A percentile compares a stretch with the other conserved stretches of the same genome.
These are phyloP conservation scores for Jordanella pulchra DNA, from an alignment of 2,797 vertebrate species.

Conservation along the genomic window DNA sequence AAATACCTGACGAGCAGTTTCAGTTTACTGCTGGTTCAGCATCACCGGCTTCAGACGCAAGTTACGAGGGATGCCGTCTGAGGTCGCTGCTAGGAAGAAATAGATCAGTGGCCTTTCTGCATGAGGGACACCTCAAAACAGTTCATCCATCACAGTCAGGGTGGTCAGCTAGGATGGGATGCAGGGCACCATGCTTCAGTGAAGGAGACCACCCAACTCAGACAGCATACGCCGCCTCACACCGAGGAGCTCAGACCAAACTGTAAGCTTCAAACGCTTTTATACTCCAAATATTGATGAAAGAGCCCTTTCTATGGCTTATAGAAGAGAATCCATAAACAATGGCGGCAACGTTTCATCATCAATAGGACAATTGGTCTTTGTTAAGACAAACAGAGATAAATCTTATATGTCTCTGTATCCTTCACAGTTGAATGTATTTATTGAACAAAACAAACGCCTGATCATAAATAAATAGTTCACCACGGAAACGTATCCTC, in stretches of 20 bases:
- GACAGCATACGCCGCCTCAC: slow-evolving; percentile 54
- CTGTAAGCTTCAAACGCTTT: slow-evolving; percentile 66
- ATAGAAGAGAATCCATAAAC: slow-evolving; percentile 42
- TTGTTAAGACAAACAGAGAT: not conserved
- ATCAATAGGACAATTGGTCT: not conserved
- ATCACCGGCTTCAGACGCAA: slow-evolving; percentile 42
- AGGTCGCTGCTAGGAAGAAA: slow-evolving; percentile 44
- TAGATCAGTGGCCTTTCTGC: slow-evolving; percentile 67
- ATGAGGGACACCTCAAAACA: slow-evolving; percentile 75
- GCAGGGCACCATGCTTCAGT: slow-evolving; percentile 49
- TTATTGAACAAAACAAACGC: too few relatives aligned
- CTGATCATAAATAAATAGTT: too few relatives aligned
- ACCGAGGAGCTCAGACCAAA: slow-evolving; percentile 65
- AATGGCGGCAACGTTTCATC: slow-evolving; percentile 23
- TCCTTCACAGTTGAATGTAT: not conserved
- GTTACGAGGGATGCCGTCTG: slow-evolving; percentile 62
- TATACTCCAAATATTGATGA: slow-evolving; percentile 69
- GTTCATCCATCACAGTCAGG: slow-evolving; percentile 75
- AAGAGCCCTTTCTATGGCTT: slow-evolving; percentile 33
- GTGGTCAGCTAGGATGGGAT: slow-evolving; percentile 71
- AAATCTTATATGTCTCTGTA: not conserved
- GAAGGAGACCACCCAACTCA: slow-evolving; percentile 80
- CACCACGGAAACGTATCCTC: too few relatives aligned
- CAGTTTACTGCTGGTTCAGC: slow-evolving; percentile 15
- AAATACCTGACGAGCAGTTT: slow-evolving; percentile 24